Conservation (phyloP, 2,888 invertebrate genomes). For the Perizoma affinitatum region DNA sequence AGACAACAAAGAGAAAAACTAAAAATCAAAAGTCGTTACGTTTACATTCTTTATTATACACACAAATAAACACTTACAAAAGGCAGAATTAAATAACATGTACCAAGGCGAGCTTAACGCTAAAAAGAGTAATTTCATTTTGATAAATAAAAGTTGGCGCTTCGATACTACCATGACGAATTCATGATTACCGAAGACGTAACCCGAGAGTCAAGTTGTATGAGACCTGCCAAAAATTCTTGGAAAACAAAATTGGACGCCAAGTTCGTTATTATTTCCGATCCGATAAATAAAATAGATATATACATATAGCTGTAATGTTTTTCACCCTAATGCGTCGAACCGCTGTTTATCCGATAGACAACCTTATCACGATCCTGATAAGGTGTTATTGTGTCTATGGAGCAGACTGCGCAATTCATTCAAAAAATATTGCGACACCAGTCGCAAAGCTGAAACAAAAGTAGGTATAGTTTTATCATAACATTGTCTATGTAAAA, state of each 20-base stretch:
- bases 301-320: neutral
- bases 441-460: no score
- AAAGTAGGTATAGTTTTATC: no score
- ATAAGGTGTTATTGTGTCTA: conserved; percentile 12
- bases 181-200: neutral
- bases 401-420: conserved; percentile 14
- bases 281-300: conserved; percentile 10
- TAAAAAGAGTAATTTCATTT: no score
- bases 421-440: conserved; percentile 10
- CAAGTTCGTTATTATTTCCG: conserved; percentile 15
- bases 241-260: conserved; percentile 15
- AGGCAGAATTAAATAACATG: no score
- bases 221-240: conserved; percentile 3
- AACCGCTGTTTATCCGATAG: conserved; percentile 3
- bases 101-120: no score
- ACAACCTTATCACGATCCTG: conserved; percentile 3
- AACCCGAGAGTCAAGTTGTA: neutral
- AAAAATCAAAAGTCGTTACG: no score
- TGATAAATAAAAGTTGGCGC: no score
- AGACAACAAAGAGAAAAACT: no score
- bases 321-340: conserved; percentile 22
- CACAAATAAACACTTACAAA: no score
- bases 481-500: no score
- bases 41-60: no score
- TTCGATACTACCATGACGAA: no score